Evolutionary conservation across 2,888 invertebrate species (phyloP).

Genomic region (Lasiommata megera): DNA sequence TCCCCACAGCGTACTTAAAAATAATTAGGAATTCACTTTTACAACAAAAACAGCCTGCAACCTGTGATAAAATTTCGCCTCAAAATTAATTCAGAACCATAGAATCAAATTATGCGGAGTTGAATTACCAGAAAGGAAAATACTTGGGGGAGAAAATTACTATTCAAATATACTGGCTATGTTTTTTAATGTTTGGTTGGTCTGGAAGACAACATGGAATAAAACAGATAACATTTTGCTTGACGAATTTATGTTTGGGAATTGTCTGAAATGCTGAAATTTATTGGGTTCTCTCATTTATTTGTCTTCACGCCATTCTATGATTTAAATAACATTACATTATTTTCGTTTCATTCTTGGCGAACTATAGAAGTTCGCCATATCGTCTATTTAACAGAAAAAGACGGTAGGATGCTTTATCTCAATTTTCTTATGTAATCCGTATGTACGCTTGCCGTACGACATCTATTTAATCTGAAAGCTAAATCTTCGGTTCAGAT

Average conservation of each 20-base stretch:
- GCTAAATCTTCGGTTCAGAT: too few species aligned
- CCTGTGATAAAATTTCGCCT: neutral
- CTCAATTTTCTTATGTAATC: too few species aligned
- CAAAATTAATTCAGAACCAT: neutral
- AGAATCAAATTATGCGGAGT: constrained; percentile 4
- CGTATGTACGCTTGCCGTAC: too few species aligned
- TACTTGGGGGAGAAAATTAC: constrained; percentile 1
- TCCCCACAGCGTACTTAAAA: too few species aligned
- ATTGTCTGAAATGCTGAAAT: neutral
- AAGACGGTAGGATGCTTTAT: too few species aligned
- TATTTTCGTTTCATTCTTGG: too few species aligned
- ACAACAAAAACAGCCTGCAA: neutral
- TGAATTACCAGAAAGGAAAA: neutral
- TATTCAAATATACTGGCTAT: neutral
- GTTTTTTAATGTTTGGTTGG: constrained; percentile 1
- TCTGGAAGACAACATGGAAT: neutral
- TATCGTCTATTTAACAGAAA: too few species aligned
- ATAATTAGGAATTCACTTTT: neutral
- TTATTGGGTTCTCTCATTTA: too few species aligned
- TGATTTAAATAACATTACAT: too few species aligned
- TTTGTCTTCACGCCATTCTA: too few species aligned
- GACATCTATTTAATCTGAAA: too few species aligned
- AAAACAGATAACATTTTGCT: neutral
- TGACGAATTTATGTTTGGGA: neutral
- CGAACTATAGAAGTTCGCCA: too few species aligned